phyloP scores from a whole-genome alignment of 2,113 vertebrate species.

The Antennarius striatus region DNA sequence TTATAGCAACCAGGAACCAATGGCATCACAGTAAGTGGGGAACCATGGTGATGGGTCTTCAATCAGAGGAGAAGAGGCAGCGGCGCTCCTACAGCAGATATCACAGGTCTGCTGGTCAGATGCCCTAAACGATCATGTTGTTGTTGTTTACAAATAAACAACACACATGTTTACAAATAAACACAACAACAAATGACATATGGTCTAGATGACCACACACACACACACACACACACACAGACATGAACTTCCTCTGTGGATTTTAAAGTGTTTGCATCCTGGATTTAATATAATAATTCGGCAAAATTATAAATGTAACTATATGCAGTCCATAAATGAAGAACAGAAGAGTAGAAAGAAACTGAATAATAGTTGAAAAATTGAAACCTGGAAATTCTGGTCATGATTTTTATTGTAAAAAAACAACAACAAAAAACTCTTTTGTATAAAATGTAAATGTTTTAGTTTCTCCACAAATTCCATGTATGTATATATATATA shows the following conservation, averaged over 20 bases:
- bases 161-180: background rate
- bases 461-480: too few species aligned
- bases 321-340: too few species aligned
- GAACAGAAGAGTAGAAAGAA: background rate
- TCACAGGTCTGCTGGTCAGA: too few species aligned
- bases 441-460: too few species aligned
- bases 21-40: conserved; percentile 73
- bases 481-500: too few species aligned
- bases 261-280: background rate
- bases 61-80: conserved; percentile 67
- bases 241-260: conserved; percentile 11
- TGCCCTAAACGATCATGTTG: too few species aligned
- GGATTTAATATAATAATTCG: too few species aligned
- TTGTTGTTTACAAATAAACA: background rate
- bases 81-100: conserved; percentile 37
- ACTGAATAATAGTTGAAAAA: too few species aligned
- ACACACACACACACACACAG: background rate
- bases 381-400: background rate
- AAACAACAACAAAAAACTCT: too few species aligned
- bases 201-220: too few species aligned
- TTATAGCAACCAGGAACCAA: conserved; percentile 89
- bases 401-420: too few species aligned
- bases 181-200: too few species aligned
- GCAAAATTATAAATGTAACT: background rate
- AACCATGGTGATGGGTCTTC: conserved; percentile 84